phyloP scores from a whole-genome alignment of 2,113 vertebrate species.

The Oceanites oceanicus region DNA sequence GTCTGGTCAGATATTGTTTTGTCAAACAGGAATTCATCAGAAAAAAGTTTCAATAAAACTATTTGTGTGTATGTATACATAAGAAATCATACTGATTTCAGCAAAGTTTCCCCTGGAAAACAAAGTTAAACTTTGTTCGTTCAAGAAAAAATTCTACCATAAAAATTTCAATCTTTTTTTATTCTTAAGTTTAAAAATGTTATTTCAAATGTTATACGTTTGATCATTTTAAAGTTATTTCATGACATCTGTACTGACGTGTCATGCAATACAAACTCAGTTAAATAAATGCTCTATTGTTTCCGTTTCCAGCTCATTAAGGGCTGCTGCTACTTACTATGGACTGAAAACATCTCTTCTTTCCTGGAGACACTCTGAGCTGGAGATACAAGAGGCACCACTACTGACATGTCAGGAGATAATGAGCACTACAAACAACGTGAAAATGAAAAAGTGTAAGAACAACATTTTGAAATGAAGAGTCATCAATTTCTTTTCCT shows the following conservation, averaged over 20 bases:
- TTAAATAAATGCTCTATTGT: background rate
- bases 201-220: background rate
- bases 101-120: constrained; percentile 45
- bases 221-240: background rate
- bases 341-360: constrained; percentile 43
- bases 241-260: background rate
- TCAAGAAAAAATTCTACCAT: constrained; percentile 51
- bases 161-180: background rate
- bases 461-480: background rate
- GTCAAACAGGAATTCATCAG: background rate
- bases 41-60: constrained; percentile 29
- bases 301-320: constrained; percentile 2
- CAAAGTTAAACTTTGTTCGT: constrained; percentile 53
- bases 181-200: background rate
- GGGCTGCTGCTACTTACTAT: constrained; percentile 33
- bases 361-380: constrained; percentile 18
- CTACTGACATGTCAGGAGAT: background rate
- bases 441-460: background rate
- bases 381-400: constrained; percentile 23
- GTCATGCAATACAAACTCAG: background rate
- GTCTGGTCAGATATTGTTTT: background rate
- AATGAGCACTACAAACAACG: background rate
- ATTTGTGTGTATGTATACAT: background rate
- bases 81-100: constrained; percentile 46
- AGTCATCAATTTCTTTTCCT: background rate